These are phyloP conservation scores for Rhinoderma darwinii DNA, from an alignment of 2,113 vertebrate species.

Conservation along the genomic window DNA sequence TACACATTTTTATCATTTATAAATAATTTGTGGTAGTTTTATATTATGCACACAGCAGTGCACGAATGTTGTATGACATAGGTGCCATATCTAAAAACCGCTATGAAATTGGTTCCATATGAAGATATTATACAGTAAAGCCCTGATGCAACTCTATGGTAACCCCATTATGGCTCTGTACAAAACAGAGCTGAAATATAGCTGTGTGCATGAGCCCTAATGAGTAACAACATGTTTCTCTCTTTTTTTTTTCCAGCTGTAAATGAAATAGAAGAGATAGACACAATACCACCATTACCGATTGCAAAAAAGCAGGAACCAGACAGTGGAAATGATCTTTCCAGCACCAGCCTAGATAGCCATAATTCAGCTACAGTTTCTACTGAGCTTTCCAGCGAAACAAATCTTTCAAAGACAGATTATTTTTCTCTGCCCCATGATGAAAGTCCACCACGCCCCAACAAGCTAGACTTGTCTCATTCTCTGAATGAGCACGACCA, in stretches of 20 bases:
- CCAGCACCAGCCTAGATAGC: not conserved
- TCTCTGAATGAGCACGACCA: slow-evolving; percentile 43
- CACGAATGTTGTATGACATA: no score
- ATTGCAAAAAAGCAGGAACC: fast-evolving
- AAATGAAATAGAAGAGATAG: fast-evolving
- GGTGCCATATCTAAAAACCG: no score
- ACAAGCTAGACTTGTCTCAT: slow-evolving; percentile 62
- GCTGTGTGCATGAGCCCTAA: no score
- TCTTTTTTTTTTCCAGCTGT: slow-evolving; percentile 3
- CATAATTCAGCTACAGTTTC: fast-evolving
- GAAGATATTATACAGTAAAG: no score
- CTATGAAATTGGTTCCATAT: no score
- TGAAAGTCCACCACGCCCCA: slow-evolving; percentile 56
- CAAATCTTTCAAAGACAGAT: fast-evolving
- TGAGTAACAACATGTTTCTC: no score
- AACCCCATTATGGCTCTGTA: no score
- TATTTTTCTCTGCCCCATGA: slow-evolving; percentile 17
- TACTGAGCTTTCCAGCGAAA: fast-evolving
- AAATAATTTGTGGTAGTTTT: no score
- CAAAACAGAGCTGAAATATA: no score
- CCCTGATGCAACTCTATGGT: no score
- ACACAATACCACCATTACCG: not conserved
- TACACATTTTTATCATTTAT: no score
- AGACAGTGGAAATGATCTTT: fast-evolving
- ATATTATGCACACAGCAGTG: no score